Conservation (phyloP, 2,888 invertebrate species). For the Ochropleura plecta region DNA sequence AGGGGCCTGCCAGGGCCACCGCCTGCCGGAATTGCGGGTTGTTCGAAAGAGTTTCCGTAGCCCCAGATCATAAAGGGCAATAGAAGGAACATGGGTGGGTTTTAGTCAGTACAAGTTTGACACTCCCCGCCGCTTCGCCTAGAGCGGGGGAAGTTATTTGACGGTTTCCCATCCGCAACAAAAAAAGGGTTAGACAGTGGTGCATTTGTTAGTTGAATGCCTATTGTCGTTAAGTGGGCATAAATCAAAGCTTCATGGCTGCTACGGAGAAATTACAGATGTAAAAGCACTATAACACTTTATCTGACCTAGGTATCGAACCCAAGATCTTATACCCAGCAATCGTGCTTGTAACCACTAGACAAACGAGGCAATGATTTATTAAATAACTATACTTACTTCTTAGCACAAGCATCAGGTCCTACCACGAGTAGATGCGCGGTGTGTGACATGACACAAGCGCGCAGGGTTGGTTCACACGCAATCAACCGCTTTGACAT, state of each 20-base stretch:
- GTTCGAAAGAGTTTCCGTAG: no score
- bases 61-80: no score
- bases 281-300: neutral
- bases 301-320: neutral
- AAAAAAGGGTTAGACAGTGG: neutral
- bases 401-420: conserved; percentile 81
- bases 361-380: neutral
- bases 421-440: conserved; percentile 79
- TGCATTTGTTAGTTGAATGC: neutral
- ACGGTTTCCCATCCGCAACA: no score
- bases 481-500: conserved; percentile 76
- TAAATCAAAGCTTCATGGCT: neutral
- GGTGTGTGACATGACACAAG: conserved; percentile 68
- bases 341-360: neutral
- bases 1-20: no score
- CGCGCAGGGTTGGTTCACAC: conserved; percentile 75
- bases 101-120: no score
- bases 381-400: conserved; percentile 68
- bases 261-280: neutral
- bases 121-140: no score
- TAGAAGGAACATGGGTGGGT: no score
- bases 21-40: no score
- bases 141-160: no score
- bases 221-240: neutral
- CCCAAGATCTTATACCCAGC: neutral